Percentiles rank a stretch among this genome's conserved stretches.
phyloP scores from a whole-genome alignment of 2,797 vertebrate genomes.

The Syndactyla subalaris region DNA sequence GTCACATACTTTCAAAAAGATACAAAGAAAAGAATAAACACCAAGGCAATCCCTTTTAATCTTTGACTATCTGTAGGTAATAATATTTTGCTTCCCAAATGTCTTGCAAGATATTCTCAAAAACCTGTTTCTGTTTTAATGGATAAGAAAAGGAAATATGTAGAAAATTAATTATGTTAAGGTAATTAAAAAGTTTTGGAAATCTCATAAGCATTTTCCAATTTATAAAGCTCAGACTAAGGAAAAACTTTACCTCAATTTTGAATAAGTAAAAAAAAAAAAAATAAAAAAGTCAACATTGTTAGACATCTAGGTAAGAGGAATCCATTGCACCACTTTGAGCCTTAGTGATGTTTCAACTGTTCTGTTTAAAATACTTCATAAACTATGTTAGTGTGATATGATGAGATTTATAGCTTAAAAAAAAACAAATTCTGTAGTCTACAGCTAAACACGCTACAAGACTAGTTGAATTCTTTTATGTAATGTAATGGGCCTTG shows the following conservation, averaged over 20 bases:
- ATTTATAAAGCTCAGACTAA: not conserved
- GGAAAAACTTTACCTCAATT: not conserved
- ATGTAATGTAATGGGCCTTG: slow-evolving; percentile 70
- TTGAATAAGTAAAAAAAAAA: not conserved
- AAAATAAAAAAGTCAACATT: not conserved
- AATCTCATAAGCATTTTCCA: not conserved
- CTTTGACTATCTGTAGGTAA: not conserved
- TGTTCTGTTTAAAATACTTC: slow-evolving; percentile 34
- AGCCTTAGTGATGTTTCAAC: slow-evolving; percentile 11
- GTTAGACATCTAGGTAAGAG: not conserved
- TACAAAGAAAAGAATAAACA: not conserved
- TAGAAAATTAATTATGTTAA: not conserved
- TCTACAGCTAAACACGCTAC: not conserved
- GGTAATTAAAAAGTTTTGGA: not conserved
- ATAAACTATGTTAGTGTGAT: not conserved
- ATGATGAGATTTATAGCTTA: not conserved
- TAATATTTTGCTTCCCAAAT: not conserved
- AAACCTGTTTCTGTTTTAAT: not conserved
- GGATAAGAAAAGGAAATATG: not conserved
- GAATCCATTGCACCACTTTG: slow-evolving; percentile 11
- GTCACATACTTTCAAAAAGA: not conserved
- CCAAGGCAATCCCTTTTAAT: accelerated
- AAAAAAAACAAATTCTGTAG: not conserved
- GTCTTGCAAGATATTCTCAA: not conserved
- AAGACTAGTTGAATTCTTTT: slow-evolving; percentile 20